These are phyloP conservation scores for Leptobrachium leishanense DNA, from an alignment of 2,113 vertebrate species.

Conservation along the genomic window DNA sequence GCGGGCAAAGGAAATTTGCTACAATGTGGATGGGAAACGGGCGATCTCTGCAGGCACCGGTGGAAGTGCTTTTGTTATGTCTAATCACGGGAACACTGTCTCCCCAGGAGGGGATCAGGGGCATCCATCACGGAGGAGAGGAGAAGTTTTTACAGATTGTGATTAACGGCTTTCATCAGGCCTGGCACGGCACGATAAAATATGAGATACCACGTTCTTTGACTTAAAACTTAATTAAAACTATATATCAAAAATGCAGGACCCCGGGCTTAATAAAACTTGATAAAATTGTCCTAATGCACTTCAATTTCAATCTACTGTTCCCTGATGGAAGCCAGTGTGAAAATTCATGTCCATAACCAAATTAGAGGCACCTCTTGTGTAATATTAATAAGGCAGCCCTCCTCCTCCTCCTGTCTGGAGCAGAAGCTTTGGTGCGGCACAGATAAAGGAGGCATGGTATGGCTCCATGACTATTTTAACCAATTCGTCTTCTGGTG, in stretches of 20 bases:
- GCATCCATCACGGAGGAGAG: not conserved
- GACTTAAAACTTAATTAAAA: constrained; percentile 71
- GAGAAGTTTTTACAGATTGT: constrained; percentile 45
- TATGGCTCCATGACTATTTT: too few species aligned
- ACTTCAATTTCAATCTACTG: constrained; percentile 58
- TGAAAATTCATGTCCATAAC: constrained; percentile 51
- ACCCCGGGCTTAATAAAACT: constrained; percentile 60
- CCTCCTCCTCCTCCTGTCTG: constrained; percentile 1
- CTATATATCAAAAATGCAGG: constrained; percentile 59
- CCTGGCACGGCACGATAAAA: constrained; percentile 53
- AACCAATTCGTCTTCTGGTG: not conserved
- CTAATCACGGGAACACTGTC: not conserved
- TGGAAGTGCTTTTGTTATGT: rapidly evolving
- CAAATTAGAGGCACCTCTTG: constrained; percentile 53
- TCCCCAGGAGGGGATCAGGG: constrained; percentile 31
- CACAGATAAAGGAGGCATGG: not conserved
- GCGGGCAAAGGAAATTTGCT: too few species aligned
- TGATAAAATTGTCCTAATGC: constrained; percentile 62
- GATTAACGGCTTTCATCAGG: constrained; percentile 52
- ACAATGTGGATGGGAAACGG: too few species aligned
- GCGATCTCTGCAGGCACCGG: rapidly evolving
- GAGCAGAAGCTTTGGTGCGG: not conserved
- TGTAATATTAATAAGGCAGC: constrained; percentile 51
- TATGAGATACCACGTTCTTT: constrained; percentile 56
- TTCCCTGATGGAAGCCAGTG: constrained; percentile 54